Base-by-base conservation (phyloP, 2,888 invertebrate genomes). In the Drosophila meridionalis region DNA sequence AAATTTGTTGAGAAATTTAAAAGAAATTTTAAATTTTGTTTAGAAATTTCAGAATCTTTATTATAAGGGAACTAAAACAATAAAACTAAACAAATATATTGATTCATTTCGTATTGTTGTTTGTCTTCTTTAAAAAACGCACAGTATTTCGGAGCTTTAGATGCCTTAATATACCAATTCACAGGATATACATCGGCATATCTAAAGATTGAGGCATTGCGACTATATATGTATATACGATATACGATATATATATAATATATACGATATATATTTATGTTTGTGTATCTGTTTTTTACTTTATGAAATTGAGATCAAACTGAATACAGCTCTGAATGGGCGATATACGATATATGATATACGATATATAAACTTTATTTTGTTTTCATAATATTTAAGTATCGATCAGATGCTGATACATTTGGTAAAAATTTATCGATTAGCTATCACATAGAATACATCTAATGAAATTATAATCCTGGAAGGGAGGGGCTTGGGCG, bases 361-460 rank as follows among this genome's bases (percentile, higher is more conserved):
- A 34, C 26, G 34, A 55, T 55, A 28, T 38, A 38, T 28, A 38
- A 38, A 55, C 26, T 55, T 14, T 53, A 53, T 26, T 12, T 47
- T 14, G 28, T 12, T 34, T 32, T 26, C 26, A 26, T 36, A 28
- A 38, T 8, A 38, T 14, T 38, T 4, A 55, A 38, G 26, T 55
- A 38, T 55, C 36, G 38, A 55, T 55, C 38, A 55, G 38, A 55
- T 38, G 53, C 53, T 55, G 14, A 55, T 55, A 55, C 14, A 55
- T 55, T 55, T 38, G 26, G 14, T 55, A n/a, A 28, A 38, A 32
- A 43, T 60, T 30, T 30, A 73, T 75, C 47, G 53, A 55, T 60
- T 69, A 72, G 64, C 80, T 80, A 80, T 82, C 80, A 80, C 80
- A 80, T 79, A 40, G 69, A 82, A 79, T 80, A 74, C 48, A 68